Base-by-base conservation (phyloP, 2,797 vertebrate genomes). In the Synanceia verrucosa region DNA sequence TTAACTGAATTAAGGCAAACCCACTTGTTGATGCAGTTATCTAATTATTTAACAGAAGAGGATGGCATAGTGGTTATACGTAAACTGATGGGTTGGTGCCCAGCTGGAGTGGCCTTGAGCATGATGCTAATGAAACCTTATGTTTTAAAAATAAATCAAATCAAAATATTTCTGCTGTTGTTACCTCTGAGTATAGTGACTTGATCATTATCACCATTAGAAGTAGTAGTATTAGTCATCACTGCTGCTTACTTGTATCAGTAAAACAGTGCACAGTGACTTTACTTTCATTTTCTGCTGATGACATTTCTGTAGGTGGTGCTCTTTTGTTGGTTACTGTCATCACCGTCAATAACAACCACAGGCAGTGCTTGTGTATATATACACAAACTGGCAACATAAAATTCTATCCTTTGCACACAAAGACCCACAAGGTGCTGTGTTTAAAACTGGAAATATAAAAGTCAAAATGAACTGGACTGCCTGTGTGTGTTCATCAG, bases 81-180 rank as follows among this genome's bases (percentile, higher is more conserved):
- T n/a, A 37, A 41, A 23, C 9, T 6, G 36, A 73, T 52, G 18
- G 39, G 16, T 19, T 24, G 2, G 16, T 8, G 39, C 12, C 21
- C 48, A n/a, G 21, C 52, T 62, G 41, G 56, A 47, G 46, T 37
- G 58, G 73, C 68, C 73, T 65, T 44, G 39, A 73, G 51, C 37
- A 31, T 51, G 39, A 74, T 39, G 65, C 44, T 59, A 21, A 58
- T 26, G 34, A 58, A 41, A 39, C 58, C 46, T 31, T 28, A 28
- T 24, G 37, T 55, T 52, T 65, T 62, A 7, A 60, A 74, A 58
- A 79, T 69, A 36, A 57, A 21, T 31, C n/a, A n/a, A n/a, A n/a
- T n/a, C n/a, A n/a, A n/a, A n/a, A n/a, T n/a, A n/a, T n/a, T n/a
- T n/a, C n/a, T n/a, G n/a, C n/a, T n/a, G n/a, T n/a, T n/a, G n/a